phyloP scores from a whole-genome alignment of 2,888 invertebrate genomes.

The Platypus cylindrus region DNA sequence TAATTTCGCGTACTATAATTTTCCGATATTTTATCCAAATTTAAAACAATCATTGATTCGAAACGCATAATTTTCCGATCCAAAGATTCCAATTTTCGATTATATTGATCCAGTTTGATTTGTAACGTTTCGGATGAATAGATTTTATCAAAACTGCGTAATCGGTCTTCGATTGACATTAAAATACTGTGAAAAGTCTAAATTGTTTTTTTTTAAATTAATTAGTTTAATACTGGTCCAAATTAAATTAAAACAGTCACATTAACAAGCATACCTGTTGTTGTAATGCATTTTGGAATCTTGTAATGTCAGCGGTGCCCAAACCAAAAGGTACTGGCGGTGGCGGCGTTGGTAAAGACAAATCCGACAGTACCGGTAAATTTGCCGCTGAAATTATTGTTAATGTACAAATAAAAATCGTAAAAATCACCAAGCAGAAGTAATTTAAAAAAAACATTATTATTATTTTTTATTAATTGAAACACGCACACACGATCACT shows the following conservation, averaged over 20 bases:
- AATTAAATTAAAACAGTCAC: not conserved
- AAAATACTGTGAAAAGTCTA: slow-evolving; percentile 30
- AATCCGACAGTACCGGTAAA: no score
- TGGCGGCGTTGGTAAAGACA: no score
- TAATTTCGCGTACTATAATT: slow-evolving; percentile 33
- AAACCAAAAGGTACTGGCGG: no score
- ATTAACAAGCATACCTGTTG: slow-evolving; percentile 32
- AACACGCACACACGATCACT: no score
- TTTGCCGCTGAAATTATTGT: no score
- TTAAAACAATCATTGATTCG: slow-evolving; percentile 30
- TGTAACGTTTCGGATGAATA: slow-evolving; percentile 31
- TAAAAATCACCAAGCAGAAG: no score
- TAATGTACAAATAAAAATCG: no score
- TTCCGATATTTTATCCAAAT: slow-evolving; percentile 32
- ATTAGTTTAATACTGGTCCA: no score
- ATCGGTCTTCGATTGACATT: slow-evolving; percentile 32
- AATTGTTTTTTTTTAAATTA: slow-evolving; percentile 7
- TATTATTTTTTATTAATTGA: no score
- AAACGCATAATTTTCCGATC: slow-evolving; percentile 31
- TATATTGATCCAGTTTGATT: slow-evolving; percentile 34
- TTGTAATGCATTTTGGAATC: slow-evolving; percentile 37
- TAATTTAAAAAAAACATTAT: no score
- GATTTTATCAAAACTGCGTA: slow-evolving; percentile 30
- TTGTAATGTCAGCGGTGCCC: no score
- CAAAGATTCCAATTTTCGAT: slow-evolving; percentile 34